Evolutionary conservation across 2,888 invertebrate genomes (phyloP).

Genomic region (Ophion slaviceki): DNA sequence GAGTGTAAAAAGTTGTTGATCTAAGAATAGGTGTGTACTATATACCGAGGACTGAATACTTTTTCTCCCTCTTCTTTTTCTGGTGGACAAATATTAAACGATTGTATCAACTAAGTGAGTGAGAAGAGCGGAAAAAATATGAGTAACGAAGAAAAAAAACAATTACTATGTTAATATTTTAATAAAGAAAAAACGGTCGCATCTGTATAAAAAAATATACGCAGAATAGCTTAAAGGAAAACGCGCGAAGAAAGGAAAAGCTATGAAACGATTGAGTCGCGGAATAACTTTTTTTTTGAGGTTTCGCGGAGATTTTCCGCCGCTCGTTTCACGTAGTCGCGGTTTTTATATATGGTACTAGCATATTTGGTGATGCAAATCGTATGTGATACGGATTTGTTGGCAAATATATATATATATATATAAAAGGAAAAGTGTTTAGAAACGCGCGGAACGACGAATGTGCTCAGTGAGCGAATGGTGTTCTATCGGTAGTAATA

Average conservation of each 20-base stretch:
- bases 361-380: constrained; percentile 64
- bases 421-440: constrained; percentile 59
- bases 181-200: constrained; percentile 78
- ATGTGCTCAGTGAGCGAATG: constrained; percentile 67
- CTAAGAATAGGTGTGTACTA: constrained; percentile 79
- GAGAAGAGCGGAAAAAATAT: constrained; percentile 69
- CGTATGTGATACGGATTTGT: constrained; percentile 70
- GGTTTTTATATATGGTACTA: constrained; percentile 64
- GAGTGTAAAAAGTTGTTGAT: constrained; percentile 83
- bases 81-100: constrained; percentile 75
- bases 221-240: constrained; percentile 28
- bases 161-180: constrained; percentile 82
- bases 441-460: constrained; percentile 16
- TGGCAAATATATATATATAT: constrained; percentile 65
- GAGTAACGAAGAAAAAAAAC: constrained; percentile 72
- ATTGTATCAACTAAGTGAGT: constrained; percentile 73
- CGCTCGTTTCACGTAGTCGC: constrained; percentile 70
- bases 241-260: constrained; percentile 38
- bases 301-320: constrained; percentile 69
- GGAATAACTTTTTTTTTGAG: constrained; percentile 73
- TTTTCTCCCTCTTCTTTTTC: constrained; percentile 69
- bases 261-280: constrained; percentile 72
- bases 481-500: constrained; percentile 73
- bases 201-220: constrained; percentile 72
- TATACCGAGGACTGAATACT: constrained; percentile 76